A percentile compares a stretch with the other conserved stretches of the same genome.
phyloP scores from a whole-genome alignment of 1,140 invertebrate species.

The Brachionus rotundiformis region DNA sequence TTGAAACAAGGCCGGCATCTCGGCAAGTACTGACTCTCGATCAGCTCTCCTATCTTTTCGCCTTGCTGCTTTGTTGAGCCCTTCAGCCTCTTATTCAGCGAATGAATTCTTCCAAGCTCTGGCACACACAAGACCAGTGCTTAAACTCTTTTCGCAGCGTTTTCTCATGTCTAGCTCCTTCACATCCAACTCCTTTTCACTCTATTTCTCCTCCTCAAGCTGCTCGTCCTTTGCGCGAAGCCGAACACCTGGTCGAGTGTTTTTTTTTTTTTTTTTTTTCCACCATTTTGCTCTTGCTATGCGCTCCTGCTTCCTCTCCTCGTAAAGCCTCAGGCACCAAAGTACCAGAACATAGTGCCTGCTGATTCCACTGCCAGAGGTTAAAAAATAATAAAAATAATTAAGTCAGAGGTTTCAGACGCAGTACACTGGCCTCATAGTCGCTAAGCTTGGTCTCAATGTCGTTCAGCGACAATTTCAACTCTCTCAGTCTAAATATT shows the following conservation, averaged over 20 bases:
- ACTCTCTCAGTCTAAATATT: slow-evolving; percentile 18
- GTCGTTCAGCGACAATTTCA: slow-evolving; percentile 1
- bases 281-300: neutral
- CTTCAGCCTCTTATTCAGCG: neutral
- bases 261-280: neutral
- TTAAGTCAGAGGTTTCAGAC: slow-evolving; percentile 40
- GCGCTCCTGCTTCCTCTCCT: neutral
- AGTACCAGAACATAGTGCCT: slow-evolving; percentile 38
- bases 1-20: slow-evolving; percentile 15
- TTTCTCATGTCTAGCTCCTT: neutral
- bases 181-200: neutral
- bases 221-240: neutral
- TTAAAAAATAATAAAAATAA: no score
- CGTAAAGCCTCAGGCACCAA: slow-evolving; percentile 35
- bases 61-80: neutral
- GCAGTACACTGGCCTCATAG: slow-evolving; percentile 33
- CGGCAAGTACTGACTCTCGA: neutral
- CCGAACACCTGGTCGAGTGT: neutral
- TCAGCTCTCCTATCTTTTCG: neutral
- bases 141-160: slow-evolving; percentile 18
- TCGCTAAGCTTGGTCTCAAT: slow-evolving; percentile 25
- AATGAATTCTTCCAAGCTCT: neutral
- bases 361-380: slow-evolving; percentile 25
- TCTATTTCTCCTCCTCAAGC: neutral
- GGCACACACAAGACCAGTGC: slow-evolving; percentile 41